phyloP scores from a whole-genome alignment of 2,797 vertebrate genomes.

The Onychomys leucogaster region DNA sequence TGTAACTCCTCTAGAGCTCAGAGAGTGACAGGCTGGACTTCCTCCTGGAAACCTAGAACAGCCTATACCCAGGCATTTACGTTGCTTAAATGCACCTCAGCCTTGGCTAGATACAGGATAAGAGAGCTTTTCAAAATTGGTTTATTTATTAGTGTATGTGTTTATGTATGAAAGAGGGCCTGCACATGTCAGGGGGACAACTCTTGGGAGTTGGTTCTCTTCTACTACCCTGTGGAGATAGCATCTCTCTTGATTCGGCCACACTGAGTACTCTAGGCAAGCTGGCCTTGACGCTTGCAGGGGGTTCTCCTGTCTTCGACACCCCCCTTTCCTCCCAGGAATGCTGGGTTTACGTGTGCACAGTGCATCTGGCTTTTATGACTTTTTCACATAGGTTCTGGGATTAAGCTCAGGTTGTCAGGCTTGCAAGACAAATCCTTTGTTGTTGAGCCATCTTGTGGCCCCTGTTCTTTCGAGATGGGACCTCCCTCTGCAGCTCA shows the following conservation, averaged over 20 bases:
- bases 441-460: background rate
- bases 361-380: background rate
- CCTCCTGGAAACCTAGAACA: background rate
- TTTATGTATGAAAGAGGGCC: background rate
- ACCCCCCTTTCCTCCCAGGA: no score
- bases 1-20: background rate
- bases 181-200: background rate
- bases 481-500: background rate
- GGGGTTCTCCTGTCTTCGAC: background rate
- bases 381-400: background rate
- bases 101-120: background rate
- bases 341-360: background rate
- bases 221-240: background rate
- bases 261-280: background rate
- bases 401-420: background rate
- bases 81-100: background rate
- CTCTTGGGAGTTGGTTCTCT: background rate
- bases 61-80: background rate
- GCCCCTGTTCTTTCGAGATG: background rate
- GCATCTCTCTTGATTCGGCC: background rate
- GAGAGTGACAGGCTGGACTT: slow-evolving; percentile 27
- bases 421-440: background rate
- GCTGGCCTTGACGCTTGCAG: background rate
- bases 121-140: background rate
- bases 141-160: background rate